Percentiles rank a stretch among this genome's conserved stretches.
Evolutionary conservation across 2,113 vertebrate species (phyloP).

Genomic region (Syngnathus floridae): DNA sequence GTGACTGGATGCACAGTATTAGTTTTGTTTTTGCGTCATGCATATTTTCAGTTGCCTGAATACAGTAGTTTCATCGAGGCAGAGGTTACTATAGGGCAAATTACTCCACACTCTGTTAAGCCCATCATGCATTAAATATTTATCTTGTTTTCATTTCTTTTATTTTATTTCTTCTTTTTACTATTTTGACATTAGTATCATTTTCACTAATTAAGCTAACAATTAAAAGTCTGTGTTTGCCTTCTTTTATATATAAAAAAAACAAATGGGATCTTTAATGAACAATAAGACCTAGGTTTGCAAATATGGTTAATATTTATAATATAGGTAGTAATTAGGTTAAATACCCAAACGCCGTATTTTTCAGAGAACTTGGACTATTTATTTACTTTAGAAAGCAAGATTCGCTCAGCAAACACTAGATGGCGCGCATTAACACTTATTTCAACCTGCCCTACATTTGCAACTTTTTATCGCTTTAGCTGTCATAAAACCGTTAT

Average conservation of each 20-base stretch:
- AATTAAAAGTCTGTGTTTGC: neutral
- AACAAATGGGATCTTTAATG: too few relatives aligned
- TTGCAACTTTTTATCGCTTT: conserved; percentile 11
- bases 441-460: neutral
- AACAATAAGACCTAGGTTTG: neutral
- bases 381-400: neutral
- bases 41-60: neutral
- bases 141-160: neutral
- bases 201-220: neutral
- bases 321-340: neutral
- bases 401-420: conserved; percentile 18
- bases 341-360: neutral
- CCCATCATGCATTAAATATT: conserved; percentile 17
- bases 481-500: conserved; percentile 8
- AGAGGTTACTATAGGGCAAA: conserved; percentile 51
- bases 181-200: neutral
- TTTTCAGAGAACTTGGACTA: neutral
- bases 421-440: conserved; percentile 49
- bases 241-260: neutral
- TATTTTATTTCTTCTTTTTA: neutral
- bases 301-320: neutral
- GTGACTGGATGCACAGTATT: neutral
- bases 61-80: conserved; percentile 10
- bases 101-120: conserved; percentile 15
- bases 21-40: neutral